Base-by-base conservation (phyloP, 2,888 invertebrate species). In the Formica aserva region DNA sequence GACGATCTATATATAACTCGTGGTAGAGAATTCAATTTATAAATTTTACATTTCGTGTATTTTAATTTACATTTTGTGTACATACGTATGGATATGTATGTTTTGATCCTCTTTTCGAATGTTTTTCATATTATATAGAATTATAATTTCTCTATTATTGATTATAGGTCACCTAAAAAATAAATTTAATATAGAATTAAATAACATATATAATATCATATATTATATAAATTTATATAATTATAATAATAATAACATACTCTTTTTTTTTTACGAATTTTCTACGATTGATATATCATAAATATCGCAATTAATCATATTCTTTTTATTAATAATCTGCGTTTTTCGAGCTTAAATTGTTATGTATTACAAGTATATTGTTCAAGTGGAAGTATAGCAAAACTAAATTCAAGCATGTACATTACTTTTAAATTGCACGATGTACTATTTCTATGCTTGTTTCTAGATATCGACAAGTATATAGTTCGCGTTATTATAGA, bases 401-500 rank as follows among this genome's bases (percentile, higher is more conserved):
- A 22, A 22, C 13, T 63, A 35, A 75, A 32, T 26, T 18, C 18
- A 26, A 65, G 1, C 8, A 26, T n/a, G 8, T 15, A 41, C 13
- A 48, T 65, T 35, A 66, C 1, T 66, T 76, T 5, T 15, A 66
- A 52, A 57, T 11, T 41, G 5, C 3, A 35, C 26, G 55, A 67
- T 57, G n/a, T n/a, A 29, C 29, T 77, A 66, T 67, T 67, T 77
- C 29, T 41, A 13, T 13, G 38, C 38, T 6, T 52, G n/a, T 57
- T 66, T 41, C 2, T 0, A 38, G 62, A 62, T 32, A 32, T 32
- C 18, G 35, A 26, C 18, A 8, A 65, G 52, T 26, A 66, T 66
- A 62, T 45, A 77, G 29, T 29, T 52, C 38, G 35, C 38, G 29
- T 77, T 77, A 38, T 77, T 67, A 48, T 11, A 48, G 29, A 48